These are phyloP conservation scores for zebrafish (Danio rerio) DNA, from an alignment of 2,113 vertebrate genomes.

Conservation along the genomic window DNA sequence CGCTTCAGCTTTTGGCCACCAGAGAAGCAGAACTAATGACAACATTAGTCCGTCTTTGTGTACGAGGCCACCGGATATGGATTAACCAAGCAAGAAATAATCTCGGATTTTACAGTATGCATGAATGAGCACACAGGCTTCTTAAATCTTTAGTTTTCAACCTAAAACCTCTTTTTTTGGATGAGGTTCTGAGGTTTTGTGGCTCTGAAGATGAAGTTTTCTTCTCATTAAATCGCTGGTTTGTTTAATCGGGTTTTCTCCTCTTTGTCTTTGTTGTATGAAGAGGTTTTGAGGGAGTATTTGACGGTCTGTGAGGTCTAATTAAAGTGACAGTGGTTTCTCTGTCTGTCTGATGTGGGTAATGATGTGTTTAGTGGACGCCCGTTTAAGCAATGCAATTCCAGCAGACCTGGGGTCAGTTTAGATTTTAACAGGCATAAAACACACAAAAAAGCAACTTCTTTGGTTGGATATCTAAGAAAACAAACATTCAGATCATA, in stretches of 20 bases:
- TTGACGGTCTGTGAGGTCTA: neutral
- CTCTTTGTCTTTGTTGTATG: neutral
- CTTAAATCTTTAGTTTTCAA: conserved; percentile 59
- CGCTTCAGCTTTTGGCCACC: conserved; percentile 77
- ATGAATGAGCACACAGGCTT: conserved; percentile 73
- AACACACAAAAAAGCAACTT: neutral
- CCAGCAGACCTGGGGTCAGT: neutral
- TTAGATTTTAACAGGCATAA: neutral
- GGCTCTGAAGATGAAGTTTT: neutral
- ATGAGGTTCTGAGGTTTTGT: neutral
- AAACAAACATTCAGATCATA: too few relatives aligned
- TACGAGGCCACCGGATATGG: conserved; percentile 73
- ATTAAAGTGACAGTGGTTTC: neutral
- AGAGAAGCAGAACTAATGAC: conserved; percentile 83
- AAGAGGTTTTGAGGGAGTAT: neutral
- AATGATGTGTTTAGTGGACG: neutral
- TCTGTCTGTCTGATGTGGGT: neutral
- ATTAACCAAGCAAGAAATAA: conserved; percentile 81
- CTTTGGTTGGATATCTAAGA: too few relatives aligned
- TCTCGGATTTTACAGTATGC: conserved; percentile 75
- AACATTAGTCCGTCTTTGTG: conserved; percentile 78
- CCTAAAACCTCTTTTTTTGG: conserved; percentile 33
- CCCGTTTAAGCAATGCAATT: neutral
- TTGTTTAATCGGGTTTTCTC: neutral
- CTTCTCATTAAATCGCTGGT: neutral